phyloP scores from a whole-genome alignment of 1,140 invertebrate genomes.

The Drosophila lacertosa region DNA sequence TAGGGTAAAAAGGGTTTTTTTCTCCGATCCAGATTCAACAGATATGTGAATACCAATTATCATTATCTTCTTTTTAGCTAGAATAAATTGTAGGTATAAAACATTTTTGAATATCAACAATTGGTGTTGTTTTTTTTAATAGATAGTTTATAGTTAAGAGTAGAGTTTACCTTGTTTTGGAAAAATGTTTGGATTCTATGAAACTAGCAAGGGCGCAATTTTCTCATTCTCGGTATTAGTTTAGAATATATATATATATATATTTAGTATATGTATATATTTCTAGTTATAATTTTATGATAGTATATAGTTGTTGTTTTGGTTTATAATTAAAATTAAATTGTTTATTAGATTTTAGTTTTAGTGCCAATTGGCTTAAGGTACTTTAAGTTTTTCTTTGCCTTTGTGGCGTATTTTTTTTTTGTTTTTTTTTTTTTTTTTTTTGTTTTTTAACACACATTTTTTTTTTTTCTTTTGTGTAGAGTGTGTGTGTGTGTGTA shows the following conservation, averaged over 20 bases:
- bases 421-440: constrained; percentile 29
- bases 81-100: constrained; percentile 53
- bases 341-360: constrained; percentile 71
- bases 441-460: no score
- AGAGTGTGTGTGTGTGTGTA: constrained; percentile 44
- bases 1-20: constrained; percentile 32
- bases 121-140: constrained; percentile 70
- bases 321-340: constrained; percentile 44
- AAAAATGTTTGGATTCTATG: constrained; percentile 37
- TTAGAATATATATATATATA: constrained; percentile 9
- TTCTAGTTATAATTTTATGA: constrained; percentile 39
- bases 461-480: constrained; percentile 32
- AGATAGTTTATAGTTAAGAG: constrained; percentile 37
- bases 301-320: constrained; percentile 34
- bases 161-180: constrained; percentile 35
- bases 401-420: constrained; percentile 52
- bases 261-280: constrained; percentile 8
- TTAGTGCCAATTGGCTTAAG: constrained; percentile 83
- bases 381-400: constrained; percentile 80
- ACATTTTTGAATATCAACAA: constrained; percentile 78
- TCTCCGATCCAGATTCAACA: constrained; percentile 60
- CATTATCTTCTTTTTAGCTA: constrained; percentile 40
- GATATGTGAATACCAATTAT: constrained; percentile 74
- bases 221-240: constrained; percentile 12
- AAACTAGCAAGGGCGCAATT: constrained; percentile 65